Base-by-base conservation (phyloP, 2,888 invertebrate species). In the Epirrhoe tristata region DNA sequence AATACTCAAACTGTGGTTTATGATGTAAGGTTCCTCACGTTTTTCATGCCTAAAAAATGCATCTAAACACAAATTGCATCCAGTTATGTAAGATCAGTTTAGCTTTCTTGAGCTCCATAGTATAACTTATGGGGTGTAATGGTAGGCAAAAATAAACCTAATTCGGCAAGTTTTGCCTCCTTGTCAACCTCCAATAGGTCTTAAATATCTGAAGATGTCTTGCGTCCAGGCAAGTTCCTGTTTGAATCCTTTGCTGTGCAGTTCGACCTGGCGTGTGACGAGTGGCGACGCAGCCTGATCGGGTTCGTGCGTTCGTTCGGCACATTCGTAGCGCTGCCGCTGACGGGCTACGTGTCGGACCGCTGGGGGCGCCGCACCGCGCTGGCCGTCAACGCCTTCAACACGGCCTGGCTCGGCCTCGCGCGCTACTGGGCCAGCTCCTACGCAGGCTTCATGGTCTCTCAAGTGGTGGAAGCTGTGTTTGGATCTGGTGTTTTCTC, bases 321-420 rank as follows among this genome's bases (percentile, higher is more conserved):
- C 34, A 95, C 95, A 68, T 94, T 96, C 74, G 83, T 95, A 46
- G 96, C 96, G 1, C 90, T 96, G 66, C 96, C 96, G 2, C 87
- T 96, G 69, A 94, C 96, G 0, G 97, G 97, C 51, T 94, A 94
- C 74, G 81, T 96, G 46, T 96, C 97, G 0, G 97, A 97, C 88
- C 95, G 94, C 93, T 96, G 94, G 88, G 96, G 96, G 1, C 91
- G 96, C 48, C 94, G 95, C 70, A 87, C 93, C 0, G 91, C 95
- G 1, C 89, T 96, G 67, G 88, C 95, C 34, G 78, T 94, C 74
- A 94, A 94, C 69, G 94, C 95, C 69, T 85, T 95, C 72, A 85
- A 95, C 71, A 95, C 95, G 12, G 95, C 95, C 36, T 84, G 96
- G 76, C 88, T 96, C 58, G 97, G 97, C 12, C 76, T 96, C 24